Base-by-base conservation (phyloP, 2,797 vertebrate species). In the Aphelocoma californica region DNA sequence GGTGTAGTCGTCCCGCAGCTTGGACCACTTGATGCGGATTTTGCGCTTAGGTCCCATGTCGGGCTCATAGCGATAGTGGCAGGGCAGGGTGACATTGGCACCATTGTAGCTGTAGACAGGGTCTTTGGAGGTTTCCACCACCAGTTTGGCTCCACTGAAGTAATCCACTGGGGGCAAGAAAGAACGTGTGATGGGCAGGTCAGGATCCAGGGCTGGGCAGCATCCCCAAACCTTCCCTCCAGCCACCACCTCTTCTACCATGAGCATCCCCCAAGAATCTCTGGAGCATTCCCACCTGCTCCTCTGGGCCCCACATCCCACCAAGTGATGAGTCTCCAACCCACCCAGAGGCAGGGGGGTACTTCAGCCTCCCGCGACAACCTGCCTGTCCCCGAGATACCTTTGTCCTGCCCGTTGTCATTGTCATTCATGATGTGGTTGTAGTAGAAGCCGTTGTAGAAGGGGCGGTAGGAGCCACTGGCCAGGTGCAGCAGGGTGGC, bases 1-100 rank as follows among this genome's bases (percentile, higher is more conserved):
- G 73, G 97, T 97, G 53, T 98, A 98, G 10, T 97, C 95, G 0
- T 98, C 96, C 3, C 98, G 98, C 54, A 98, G 88, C 97, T 98
- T 99, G 96, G 98, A 98, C 99, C 99, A 99, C 60, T 99, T 99
- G 95, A 99, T 98, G 7, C 98, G 98, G 65, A 98, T 98, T 50
- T 97, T 98, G 90, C 96, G 98, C 0, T 98, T 98, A 4, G 88
- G 31, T 25, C 77, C 93, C 78, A 94, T 88, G 42, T 98, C 97
- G 0, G 99, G 99, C 73, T 98, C 98, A 0, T 99, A 99, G 67
- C 36, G 98, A 96, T 98, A 99, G 88, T 67, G 97, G 90, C 99
- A 99, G 28, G 98, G 98, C 42, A 99, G 97, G 6, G 98, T 99
- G 94, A 98, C 98, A 0, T 98, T 99, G 95, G 98, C 98, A 3